Percentiles rank a stretch among this genome's conserved stretches.
Evolutionary conservation across 53 echinoderm and acorn worm species (phyloP).

Genomic region (Astropecten irregularis): DNA sequence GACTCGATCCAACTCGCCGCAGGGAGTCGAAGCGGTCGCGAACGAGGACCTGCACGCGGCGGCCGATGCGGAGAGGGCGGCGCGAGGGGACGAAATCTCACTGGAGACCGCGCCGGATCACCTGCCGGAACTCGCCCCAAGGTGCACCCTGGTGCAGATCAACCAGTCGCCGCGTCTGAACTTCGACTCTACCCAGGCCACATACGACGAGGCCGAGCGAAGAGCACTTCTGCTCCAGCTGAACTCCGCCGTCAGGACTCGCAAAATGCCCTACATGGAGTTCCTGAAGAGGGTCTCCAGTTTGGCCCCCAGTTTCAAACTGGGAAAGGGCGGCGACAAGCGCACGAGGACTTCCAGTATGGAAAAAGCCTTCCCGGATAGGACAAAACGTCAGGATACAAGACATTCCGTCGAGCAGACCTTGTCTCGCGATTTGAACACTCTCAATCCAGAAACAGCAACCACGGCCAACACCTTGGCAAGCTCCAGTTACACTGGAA

Average conservation of each 20-base stretch:
- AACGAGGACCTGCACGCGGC: too few relatives aligned
- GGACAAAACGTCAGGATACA: constrained; percentile 11
- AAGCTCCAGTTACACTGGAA: constrained; percentile 17
- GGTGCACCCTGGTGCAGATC: constrained; percentile 22
- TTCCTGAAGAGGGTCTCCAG: constrained; percentile 76
- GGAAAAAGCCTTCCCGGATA: constrained; percentile 17
- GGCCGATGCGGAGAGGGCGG: not conserved
- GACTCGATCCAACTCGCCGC: constrained; percentile 45
- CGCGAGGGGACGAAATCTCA: not conserved
- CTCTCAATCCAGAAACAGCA: not conserved
- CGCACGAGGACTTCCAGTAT: constrained; percentile 43
- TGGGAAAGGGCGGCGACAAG: constrained; percentile 36
- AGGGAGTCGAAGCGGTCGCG: not conserved
- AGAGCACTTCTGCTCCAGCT: constrained; percentile 64
- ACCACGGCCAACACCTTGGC: constrained; percentile 17
- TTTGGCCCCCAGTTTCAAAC: constrained; percentile 59
- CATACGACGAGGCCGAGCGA: constrained; percentile 64
- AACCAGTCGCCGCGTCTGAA: constrained; percentile 10
- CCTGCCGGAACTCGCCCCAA: constrained; percentile 42
- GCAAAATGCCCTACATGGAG: constrained; percentile 74
- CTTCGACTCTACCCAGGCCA: not conserved
- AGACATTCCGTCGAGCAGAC: not conserved
- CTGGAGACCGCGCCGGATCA: not conserved
- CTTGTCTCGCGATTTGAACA: not conserved
- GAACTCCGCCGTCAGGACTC: constrained; percentile 64